These are phyloP conservation scores for Aleadryas rufinucha DNA, from an alignment of 2,113 vertebrate genomes.

Conservation along the genomic window DNA sequence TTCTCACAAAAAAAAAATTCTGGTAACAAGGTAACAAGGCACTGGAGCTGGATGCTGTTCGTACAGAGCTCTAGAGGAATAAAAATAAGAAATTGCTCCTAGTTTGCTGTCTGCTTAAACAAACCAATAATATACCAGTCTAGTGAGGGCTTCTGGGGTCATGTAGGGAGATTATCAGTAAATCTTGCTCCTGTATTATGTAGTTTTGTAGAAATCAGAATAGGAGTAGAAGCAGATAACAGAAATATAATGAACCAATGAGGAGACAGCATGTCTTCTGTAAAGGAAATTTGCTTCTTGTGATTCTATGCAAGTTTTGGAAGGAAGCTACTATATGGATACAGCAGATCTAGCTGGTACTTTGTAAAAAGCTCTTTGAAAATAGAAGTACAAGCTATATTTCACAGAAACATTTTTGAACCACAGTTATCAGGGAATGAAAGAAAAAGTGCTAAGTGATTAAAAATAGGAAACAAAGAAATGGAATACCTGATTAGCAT, in stretches of 20 bases:
- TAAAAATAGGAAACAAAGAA: neutral
- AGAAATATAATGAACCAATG: neutral
- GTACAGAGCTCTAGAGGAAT: neutral
- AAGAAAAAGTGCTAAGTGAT: neutral
- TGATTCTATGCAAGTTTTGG: neutral
- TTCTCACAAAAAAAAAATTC: neutral
- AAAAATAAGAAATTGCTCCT: neutral
- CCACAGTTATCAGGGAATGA: neutral
- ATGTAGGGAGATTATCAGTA: neutral
- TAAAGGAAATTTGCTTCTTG: neutral
- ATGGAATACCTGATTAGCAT: neutral
- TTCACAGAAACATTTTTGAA: neutral
- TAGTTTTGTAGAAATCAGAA: neutral
- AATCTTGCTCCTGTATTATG: neutral
- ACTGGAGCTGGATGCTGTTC: neutral
- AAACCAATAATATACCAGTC: neutral
- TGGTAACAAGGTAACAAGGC: neutral
- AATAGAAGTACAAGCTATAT: neutral
- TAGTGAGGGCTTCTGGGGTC: neutral
- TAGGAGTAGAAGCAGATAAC: neutral
- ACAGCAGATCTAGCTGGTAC: neutral
- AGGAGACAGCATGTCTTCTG: neutral
- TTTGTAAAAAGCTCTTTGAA: neutral
- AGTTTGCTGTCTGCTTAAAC: neutral
- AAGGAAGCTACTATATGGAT: neutral